Conservation (phyloP, 2,797 vertebrate species). For the Lacerta viridis region DNA sequence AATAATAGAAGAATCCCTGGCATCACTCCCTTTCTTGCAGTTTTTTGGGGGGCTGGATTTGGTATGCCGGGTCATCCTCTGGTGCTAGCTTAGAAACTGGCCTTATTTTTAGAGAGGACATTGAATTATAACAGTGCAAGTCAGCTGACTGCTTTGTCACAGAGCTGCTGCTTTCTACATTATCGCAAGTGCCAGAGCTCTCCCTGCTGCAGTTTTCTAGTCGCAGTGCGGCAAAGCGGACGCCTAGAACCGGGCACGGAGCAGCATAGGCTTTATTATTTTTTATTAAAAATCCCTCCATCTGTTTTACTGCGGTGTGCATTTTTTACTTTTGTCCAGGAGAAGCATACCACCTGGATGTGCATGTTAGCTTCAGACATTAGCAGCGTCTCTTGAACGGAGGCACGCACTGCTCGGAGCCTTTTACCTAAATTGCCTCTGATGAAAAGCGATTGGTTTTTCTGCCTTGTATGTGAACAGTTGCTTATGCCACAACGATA, state of each 20-base stretch:
- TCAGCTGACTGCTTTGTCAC: slow-evolving; percentile 88
- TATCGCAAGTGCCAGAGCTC: slow-evolving; percentile 84
- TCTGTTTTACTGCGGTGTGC: slow-evolving; percentile 78
- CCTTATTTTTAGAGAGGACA: slow-evolving; percentile 82
- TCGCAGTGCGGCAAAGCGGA: slow-evolving; percentile 85
- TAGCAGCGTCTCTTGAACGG: slow-evolving; percentile 77
- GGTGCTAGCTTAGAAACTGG: slow-evolving; percentile 77
- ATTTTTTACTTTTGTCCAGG: slow-evolving; percentile 74
- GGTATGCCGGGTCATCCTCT: slow-evolving; percentile 70
- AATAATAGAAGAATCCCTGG: slow-evolving; percentile 34
- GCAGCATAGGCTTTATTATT: slow-evolving; percentile 76
- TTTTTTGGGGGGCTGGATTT: slow-evolving; percentile 37
- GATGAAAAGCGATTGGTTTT: slow-evolving; percentile 75
- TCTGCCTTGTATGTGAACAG: slow-evolving; percentile 70
- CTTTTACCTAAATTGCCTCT: slow-evolving; percentile 69
- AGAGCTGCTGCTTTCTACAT: slow-evolving; percentile 84
- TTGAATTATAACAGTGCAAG: slow-evolving; percentile 85
- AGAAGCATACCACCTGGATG: slow-evolving; percentile 82
- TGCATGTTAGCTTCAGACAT: slow-evolving; percentile 81
- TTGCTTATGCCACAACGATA: slow-evolving; percentile 68
- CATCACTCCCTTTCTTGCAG: slow-evolving; percentile 33
- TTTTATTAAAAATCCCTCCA: slow-evolving; percentile 72
- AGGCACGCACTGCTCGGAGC: slow-evolving; percentile 77
- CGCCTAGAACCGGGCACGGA: slow-evolving; percentile 79
- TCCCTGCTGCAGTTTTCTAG: slow-evolving; percentile 82